Base-by-base conservation (phyloP, 2,888 invertebrate genomes). In the Melolontha melolontha region DNA sequence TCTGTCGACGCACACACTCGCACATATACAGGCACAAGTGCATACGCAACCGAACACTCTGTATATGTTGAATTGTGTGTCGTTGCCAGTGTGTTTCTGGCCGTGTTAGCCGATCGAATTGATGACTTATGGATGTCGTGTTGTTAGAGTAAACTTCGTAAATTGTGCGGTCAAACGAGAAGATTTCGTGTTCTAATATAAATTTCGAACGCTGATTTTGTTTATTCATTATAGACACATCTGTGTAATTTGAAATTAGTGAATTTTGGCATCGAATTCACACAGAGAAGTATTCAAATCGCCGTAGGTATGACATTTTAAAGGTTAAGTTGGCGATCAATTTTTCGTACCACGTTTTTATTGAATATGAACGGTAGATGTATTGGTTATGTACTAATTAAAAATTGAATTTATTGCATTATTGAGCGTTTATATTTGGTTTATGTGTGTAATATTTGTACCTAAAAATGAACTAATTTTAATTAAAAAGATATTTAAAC, bases 251-350 rank as follows among this genome's bases (percentile, higher is more conserved):
- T 34, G 34, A 34, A 34, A 34, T 34, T 10, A 34, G 34, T 6
- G 34, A 34, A 34, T 34, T 34, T 34, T 34, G 10, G 7, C 34
- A 6, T 34, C 34, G 34, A 34, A 34, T 4, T 22, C 22, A 22
- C 22, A 10, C 34, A 22, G 22, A 50, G 12, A 50, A 50, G 22
- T n/a, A n/a, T 22, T 22, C 52, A 10, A 29, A 39, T 16, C 49
- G 63, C 27, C 16, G 52, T 34, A 34, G 41, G 59, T 29, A 34
- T 49, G 47, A 16, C 27, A 14, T 47, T 66, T 66, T 66, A 59
- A 66, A 66, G 66, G 59, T 66, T 66, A 66, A 49, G 66, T 66
- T 50, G 57, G 55, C 59, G 39, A 57, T 66, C 57, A 57, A 59
- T 66, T 66, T 49, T 29, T 52, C 22, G 27, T 34, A 34, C 10